Evolutionary conservation across 2,888 invertebrate species (phyloP).

Genomic region (Parnassius orleans): DNA sequence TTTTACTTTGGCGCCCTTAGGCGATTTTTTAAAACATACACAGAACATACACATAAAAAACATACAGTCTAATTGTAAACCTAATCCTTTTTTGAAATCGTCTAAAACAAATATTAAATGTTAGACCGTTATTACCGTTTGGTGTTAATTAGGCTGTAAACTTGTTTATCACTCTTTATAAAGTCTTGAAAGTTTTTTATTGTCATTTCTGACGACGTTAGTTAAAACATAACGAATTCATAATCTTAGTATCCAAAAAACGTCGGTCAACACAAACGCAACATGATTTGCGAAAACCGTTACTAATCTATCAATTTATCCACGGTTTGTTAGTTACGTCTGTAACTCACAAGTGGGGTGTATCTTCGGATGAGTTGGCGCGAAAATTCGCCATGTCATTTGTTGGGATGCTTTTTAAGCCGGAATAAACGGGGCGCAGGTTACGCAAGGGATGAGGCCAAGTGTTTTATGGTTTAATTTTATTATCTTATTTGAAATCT

Average conservation of each 20-base stretch:
- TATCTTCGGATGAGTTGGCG: slow-evolving; percentile 50
- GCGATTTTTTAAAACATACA: too few relatives aligned
- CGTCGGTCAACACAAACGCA: slow-evolving; percentile 26
- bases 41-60: too few relatives aligned
- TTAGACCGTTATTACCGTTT: too few relatives aligned
- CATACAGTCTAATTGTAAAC: too few relatives aligned
- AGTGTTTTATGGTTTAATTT: slow-evolving; percentile 20
- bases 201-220: too few relatives aligned
- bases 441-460: slow-evolving; percentile 10
- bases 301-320: slow-evolving; percentile 74
- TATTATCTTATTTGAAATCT: slow-evolving; percentile 1
- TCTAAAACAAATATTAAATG: too few relatives aligned
- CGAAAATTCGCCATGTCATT: slow-evolving; percentile 65
- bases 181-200: too few relatives aligned
- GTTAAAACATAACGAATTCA: too few relatives aligned
- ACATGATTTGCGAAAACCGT: slow-evolving; percentile 63
- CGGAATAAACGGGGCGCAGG: slow-evolving; percentile 15
- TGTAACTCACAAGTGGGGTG: slow-evolving; percentile 39
- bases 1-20: too few relatives aligned
- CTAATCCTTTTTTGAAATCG: too few relatives aligned
- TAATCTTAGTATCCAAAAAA: background rate
- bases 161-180: too few relatives aligned
- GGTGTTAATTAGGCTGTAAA: too few relatives aligned
- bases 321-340: slow-evolving; percentile 71
- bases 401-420: slow-evolving; percentile 42